These are phyloP conservation scores for Parochlus steinenii DNA, from an alignment of 2,888 invertebrate species.

Conservation along the genomic window DNA sequence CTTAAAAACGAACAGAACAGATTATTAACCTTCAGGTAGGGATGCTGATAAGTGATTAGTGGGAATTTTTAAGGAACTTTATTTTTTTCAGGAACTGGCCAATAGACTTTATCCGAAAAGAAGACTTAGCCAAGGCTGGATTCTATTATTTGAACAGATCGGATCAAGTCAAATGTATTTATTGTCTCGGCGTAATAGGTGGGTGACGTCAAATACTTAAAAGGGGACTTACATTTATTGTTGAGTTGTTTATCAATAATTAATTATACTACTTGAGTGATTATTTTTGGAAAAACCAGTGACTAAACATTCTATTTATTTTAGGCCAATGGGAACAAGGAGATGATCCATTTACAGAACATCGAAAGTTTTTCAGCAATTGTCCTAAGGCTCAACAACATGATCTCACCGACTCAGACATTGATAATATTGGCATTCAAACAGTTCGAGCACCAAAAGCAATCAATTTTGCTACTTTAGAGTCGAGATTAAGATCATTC, in stretches of 20 bases:
- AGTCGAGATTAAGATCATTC: constrained; percentile 53
- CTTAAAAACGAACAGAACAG: no score
- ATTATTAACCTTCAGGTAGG: no score
- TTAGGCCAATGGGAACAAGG: constrained; percentile 66
- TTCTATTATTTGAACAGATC: constrained; percentile 63
- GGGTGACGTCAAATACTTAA: constrained; percentile 20
- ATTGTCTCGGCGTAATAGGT: constrained; percentile 55
- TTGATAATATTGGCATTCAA: constrained; percentile 35
- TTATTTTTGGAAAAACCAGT: no score
- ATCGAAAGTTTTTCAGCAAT: constrained; percentile 58
- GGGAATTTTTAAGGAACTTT: no score
- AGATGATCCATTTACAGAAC: constrained; percentile 68
- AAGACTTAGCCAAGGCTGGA: constrained; percentile 62
- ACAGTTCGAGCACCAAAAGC: constrained; percentile 39
- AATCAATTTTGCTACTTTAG: constrained; percentile 48
- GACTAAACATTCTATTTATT: no score
- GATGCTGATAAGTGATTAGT: no score
- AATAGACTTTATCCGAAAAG: constrained; percentile 38
- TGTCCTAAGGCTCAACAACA: constrained; percentile 40
- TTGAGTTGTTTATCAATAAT: constrained; percentile 16
- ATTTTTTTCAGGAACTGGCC: constrained; percentile 8
- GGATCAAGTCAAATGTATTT: constrained; percentile 64
- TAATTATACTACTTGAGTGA: no score
- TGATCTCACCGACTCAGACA: constrained; percentile 27
- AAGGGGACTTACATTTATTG: neutral